Conservation (phyloP, 2,888 invertebrate species). For the Diarsia dahlii region DNA sequence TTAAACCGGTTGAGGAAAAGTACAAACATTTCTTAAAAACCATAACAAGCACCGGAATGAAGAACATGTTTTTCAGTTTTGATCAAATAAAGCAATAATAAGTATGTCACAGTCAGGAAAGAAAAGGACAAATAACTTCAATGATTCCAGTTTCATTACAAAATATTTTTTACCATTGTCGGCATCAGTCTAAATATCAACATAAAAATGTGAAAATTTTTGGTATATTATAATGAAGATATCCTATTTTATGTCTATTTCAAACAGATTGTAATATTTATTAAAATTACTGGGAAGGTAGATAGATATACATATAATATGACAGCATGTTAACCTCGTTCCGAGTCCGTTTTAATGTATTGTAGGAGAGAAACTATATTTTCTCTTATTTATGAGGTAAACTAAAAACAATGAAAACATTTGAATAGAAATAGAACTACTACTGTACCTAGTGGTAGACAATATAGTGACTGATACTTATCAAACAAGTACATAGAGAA, state of each 20-base stretch:
- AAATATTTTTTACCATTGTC: too few relatives aligned
- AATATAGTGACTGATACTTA: neutral
- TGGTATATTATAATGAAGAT: constrained; percentile 13
- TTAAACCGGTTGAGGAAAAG: neutral
- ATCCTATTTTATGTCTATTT: neutral
- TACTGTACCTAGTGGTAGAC: neutral
- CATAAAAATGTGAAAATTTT: constrained; percentile 1
- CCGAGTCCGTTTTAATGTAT: constrained; percentile 15
- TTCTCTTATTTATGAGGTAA: constrained; percentile 2
- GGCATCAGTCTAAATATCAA: neutral
- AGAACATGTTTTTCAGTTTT: neutral
- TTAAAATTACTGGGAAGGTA: neutral
- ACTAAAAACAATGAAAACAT: constrained; percentile 3
- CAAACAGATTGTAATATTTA: neutral
- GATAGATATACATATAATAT: neutral
- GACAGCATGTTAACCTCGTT: constrained; percentile 8
- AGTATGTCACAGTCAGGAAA: neutral
- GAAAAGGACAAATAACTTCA: neutral
- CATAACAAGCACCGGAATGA: neutral
- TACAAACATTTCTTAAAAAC: neutral
- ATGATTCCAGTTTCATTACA: neutral
- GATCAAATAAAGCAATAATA: neutral
- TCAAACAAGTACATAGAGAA: neutral
- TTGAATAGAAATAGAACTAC: constrained; percentile 16
- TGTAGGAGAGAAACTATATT: neutral